Percentiles rank a stretch among this genome's conserved stretches.
phyloP scores from a whole-genome alignment of 2,888 invertebrate genomes.

The Parnassius mnemosyne region DNA sequence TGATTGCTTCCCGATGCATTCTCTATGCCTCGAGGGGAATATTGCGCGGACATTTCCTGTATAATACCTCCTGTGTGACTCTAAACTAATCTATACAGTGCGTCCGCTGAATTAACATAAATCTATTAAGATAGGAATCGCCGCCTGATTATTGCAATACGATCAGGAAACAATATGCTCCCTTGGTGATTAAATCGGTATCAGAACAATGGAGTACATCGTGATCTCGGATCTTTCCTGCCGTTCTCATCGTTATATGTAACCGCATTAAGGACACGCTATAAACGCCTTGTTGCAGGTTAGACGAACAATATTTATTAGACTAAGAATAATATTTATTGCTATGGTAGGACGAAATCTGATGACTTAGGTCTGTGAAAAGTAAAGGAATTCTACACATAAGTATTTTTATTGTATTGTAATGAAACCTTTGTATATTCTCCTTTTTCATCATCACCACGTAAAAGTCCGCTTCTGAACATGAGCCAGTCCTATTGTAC shows the following conservation, averaged over 20 bases:
- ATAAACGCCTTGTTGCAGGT: constrained; percentile 27
- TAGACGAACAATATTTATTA: background rate
- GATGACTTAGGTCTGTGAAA: too few species aligned
- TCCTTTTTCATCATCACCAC: too few species aligned
- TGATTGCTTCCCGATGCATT: constrained; percentile 70
- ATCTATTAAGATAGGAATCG: constrained; percentile 61
- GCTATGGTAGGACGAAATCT: too few species aligned
- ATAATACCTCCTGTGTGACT: constrained; percentile 60
- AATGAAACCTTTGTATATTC: too few species aligned
- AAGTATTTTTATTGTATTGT: too few species aligned
- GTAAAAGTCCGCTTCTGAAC: too few species aligned
- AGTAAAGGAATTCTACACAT: too few species aligned
- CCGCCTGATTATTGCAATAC: constrained; percentile 37
- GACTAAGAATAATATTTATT: too few species aligned
- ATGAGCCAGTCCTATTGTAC: too few species aligned
- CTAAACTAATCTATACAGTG: constrained; percentile 57
- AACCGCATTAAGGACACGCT: constrained; percentile 19
- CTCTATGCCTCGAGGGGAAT: constrained; percentile 68
- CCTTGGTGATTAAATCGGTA: constrained; percentile 37
- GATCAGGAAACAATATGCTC: constrained; percentile 53
- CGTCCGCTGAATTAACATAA: constrained; percentile 68
- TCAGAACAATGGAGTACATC: constrained; percentile 28
- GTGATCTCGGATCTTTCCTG: constrained; percentile 29
- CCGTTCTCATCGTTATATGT: constrained; percentile 4
- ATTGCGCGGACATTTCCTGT: constrained; percentile 72